Evolutionary conservation across 2,888 invertebrate genomes (phyloP).

Genomic region (Baccha elongata): DNA sequence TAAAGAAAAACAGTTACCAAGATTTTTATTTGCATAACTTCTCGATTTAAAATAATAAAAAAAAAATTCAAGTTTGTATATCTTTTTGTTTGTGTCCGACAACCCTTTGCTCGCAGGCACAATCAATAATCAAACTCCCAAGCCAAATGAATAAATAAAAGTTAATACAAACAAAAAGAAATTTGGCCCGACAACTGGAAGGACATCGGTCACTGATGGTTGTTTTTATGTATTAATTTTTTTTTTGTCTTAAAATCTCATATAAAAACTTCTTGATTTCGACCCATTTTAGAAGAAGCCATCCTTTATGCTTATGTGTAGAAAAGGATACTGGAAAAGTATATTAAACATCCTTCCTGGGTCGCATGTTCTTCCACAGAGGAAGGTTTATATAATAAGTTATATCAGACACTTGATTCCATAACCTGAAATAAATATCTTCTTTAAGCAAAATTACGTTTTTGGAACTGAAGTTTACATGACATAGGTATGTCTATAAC

Average conservation of each 20-base stretch:
- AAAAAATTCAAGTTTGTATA: slow-evolving; percentile 36
- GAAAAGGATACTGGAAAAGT: too few species aligned
- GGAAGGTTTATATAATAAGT: too few species aligned
- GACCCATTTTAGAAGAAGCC: neutral
- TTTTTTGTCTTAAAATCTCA: slow-evolving; percentile 29
- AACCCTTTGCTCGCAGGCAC: neutral
- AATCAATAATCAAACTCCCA: slow-evolving; percentile 31
- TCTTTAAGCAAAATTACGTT: too few species aligned
- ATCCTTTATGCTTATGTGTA: neutral
- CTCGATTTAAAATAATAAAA: slow-evolving; percentile 23
- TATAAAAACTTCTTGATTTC: slow-evolving; percentile 12
- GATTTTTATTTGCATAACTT: slow-evolving; percentile 4
- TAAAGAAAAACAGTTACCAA: too few species aligned
- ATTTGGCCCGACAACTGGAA: neutral
- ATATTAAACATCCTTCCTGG: too few species aligned
- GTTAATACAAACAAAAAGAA: slow-evolving; percentile 45
- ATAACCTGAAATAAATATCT: too few species aligned
- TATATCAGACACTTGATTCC: too few species aligned
- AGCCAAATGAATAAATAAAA: slow-evolving; percentile 61
- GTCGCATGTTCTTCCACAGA: too few species aligned
- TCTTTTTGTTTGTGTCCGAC: neutral
- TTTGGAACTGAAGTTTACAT: too few species aligned
- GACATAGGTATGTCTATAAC: too few species aligned
- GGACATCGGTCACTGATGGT: slow-evolving; percentile 54
- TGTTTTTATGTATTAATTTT: slow-evolving; percentile 58